phyloP scores from a whole-genome alignment of 2,113 vertebrate species.

The Collichthys lucidus region DNA sequence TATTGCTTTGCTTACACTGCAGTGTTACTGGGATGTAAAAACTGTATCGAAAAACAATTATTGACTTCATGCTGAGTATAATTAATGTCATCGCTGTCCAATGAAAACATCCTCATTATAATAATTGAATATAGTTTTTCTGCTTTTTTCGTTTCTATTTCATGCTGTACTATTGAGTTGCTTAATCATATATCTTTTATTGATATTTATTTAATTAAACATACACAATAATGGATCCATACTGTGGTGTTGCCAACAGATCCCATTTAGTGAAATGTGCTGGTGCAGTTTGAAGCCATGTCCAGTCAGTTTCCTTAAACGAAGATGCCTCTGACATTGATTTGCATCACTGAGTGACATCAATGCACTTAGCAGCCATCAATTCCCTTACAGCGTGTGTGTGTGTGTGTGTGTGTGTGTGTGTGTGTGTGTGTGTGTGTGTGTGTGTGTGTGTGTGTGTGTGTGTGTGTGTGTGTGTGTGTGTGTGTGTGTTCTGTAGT shows the following conservation, averaged over 20 bases:
- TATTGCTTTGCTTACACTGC: background rate
- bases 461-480: slow-evolving; percentile 22
- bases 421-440: slow-evolving; percentile 18
- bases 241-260: slow-evolving; percentile 11
- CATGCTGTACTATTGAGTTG: background rate
- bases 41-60: no score
- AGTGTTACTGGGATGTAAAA: no score
- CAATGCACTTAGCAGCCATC: slow-evolving; percentile 68
- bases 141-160: slow-evolving; percentile 3
- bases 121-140: no score
- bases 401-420: slow-evolving; percentile 17
- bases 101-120: no score
- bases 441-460: slow-evolving; percentile 21
- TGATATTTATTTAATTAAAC: no score
- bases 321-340: slow-evolving; percentile 57
- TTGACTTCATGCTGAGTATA: no score
- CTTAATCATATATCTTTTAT: no score
- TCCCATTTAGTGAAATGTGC: slow-evolving; percentile 11
- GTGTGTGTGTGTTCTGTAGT: slow-evolving; percentile 37
- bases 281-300: slow-evolving; percentile 24
- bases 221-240: slow-evolving; percentile 12
- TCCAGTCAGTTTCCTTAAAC: slow-evolving; percentile 40
- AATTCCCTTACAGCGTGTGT: slow-evolving; percentile 28
- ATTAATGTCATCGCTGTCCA: no score
- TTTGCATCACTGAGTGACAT: slow-evolving; percentile 66